Base-by-base conservation (phyloP, 2,797 vertebrate species). In the Vespertilio murinus region DNA sequence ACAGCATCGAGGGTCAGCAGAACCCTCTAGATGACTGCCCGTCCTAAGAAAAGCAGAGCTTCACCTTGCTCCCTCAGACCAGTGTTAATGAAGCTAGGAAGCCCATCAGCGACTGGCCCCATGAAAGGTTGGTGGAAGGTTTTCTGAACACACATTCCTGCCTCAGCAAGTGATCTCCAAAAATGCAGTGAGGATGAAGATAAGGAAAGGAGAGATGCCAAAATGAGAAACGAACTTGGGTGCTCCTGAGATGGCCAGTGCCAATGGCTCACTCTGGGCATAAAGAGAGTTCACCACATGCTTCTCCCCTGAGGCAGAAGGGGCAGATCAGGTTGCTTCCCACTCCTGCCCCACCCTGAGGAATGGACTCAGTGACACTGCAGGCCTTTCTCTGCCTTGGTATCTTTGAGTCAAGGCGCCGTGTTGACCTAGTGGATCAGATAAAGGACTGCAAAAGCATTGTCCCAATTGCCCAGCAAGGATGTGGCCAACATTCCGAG, bases 381-480 rank as follows among this genome's bases (percentile, higher is more conserved):
- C 22, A 30, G 85, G 77, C 81, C 90, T 96, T 96, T 97, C 88
- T 96, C 78, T 90, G 40, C 74, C 54, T 91, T 14, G 81, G 22
- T 97, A 95, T 96, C 95, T 94, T 56, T 67, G 89, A 94, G 95
- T 93, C 87, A 70, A 97, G 97, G 97, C 96, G 93, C 97, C 95
- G 2, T 8, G 54, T 79, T 95, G 97, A 97, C 96, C 96, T 95
- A 95, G 79, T 59, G 13, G 91, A 91, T 97, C 96, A 97, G 96
- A 95, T 94, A 95, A 95, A 94, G 69, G 52, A 96, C 96, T 94
- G 70, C 90, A 77, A 77, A 83, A 64, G 87, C 88, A 86, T 96
- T 96, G 95, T 97, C 89, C 3, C 0, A 83, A 65, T 12, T 56
- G 81, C 80, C 56, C 35, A 38, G 93, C 59, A 91, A 96, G 77